A percentile compares a stretch with the other conserved stretches of the same genome.
Conservation (phyloP, 92 coral and sea anemone genomes). For the Micromussa lordhowensis region DNA sequence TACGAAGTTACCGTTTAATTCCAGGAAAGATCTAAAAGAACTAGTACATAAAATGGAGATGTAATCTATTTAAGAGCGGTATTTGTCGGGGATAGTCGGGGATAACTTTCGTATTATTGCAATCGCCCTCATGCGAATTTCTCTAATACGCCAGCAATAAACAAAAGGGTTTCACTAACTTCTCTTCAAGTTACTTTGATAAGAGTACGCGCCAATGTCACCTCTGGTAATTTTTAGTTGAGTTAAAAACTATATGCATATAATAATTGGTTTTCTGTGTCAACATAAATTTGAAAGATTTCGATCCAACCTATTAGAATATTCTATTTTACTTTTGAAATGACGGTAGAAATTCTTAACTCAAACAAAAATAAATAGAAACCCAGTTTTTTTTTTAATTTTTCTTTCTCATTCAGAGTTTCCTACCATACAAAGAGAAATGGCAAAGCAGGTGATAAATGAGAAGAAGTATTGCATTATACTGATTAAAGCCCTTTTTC, state of each 20-base stretch:
- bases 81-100: neutral
- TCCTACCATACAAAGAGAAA: neutral
- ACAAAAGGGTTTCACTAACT: constrained; percentile 31
- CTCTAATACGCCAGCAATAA: constrained; percentile 67
- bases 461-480: too few species aligned
- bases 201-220: neutral
- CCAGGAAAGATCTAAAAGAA: too few species aligned
- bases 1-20: neutral
- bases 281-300: constrained; percentile 6
- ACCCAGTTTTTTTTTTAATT: constrained; percentile 13
- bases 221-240: neutral
- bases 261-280: constrained; percentile 12
- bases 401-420: neutral
- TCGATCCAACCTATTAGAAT: constrained; percentile 3
- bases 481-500: too few species aligned
- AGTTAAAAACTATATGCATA: neutral
- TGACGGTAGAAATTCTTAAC: neutral
- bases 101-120: neutral
- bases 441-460: neutral
- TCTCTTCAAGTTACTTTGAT: neutral
- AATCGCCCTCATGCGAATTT: constrained; percentile 48
- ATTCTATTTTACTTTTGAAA: neutral
- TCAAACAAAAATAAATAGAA: constrained; percentile 15
- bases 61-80: neutral
- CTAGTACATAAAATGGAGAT: neutral